Evolutionary conservation across 2,797 vertebrate genomes (phyloP).

Genomic region (Tragopan temminckii): DNA sequence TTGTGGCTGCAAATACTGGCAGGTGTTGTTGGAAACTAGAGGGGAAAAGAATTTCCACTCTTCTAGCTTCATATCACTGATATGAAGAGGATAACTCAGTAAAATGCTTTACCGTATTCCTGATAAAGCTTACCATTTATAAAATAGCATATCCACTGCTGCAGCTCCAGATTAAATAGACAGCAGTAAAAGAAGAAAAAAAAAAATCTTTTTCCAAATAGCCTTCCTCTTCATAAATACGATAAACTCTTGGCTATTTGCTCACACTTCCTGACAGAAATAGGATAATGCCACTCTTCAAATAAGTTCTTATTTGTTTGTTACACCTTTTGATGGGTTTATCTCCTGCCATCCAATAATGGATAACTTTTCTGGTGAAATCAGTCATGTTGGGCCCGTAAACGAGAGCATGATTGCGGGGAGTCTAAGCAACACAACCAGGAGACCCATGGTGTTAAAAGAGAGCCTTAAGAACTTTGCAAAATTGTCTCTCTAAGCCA

Average conservation of each 20-base stretch:
- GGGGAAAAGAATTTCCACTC: background rate
- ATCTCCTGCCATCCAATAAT: constrained; percentile 66
- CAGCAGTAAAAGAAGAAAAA: constrained; percentile 46
- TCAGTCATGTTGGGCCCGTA: constrained; percentile 40
- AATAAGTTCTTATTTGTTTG: constrained; percentile 68
- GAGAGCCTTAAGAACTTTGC: constrained; percentile 24
- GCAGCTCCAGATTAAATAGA: constrained; percentile 69
- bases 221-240: constrained; percentile 41
- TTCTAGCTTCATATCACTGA: background rate
- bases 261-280: constrained; percentile 64
- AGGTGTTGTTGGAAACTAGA: background rate
- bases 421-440: constrained; percentile 18
- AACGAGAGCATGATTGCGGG: constrained; percentile 19
- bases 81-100: constrained; percentile 14
- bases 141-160: constrained; percentile 63
- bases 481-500: constrained; percentile 31
- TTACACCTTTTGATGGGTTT: constrained; percentile 75
- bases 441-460: constrained; percentile 15
- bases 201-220: constrained; percentile 42
- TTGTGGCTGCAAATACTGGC: background rate
- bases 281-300: constrained; percentile 73
- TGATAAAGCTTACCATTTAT: constrained; percentile 68
- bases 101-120: constrained; percentile 51
- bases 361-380: constrained; percentile 65
- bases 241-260: constrained; percentile 60